Evolutionary conservation across 2,113 vertebrate species (phyloP).

Genomic region (Syngnathus typhle): DNA sequence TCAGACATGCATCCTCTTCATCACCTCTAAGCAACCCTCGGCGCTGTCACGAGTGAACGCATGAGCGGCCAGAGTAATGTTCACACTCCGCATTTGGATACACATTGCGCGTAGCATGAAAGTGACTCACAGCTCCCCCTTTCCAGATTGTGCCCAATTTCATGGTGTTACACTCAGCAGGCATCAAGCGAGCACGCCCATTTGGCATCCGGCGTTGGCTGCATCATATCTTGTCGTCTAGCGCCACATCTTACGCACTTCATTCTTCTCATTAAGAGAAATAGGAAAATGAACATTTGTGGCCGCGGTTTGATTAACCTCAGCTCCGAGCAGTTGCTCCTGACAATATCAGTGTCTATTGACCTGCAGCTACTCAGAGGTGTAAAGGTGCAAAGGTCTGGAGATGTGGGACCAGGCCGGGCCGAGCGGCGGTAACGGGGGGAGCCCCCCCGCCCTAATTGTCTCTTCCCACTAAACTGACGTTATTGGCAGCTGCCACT

Average conservation of each 20-base stretch:
- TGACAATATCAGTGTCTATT: conserved; percentile 78
- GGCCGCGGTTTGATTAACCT: conserved; percentile 68
- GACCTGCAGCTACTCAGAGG: conserved; percentile 77
- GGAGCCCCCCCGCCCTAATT: conserved; percentile 68
- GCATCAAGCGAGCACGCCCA: conserved; percentile 58
- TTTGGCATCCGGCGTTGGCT: conserved; percentile 32
- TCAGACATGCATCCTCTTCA: conserved; percentile 36
- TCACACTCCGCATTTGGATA: conserved; percentile 59
- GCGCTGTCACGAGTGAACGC: conserved; percentile 61
- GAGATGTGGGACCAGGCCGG: conserved; percentile 63
- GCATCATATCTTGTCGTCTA: background rate
- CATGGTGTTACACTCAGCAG: conserved; percentile 59
- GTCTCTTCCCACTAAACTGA: conserved; percentile 76
- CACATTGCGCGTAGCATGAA: conserved; percentile 64
- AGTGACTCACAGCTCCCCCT: conserved; percentile 64
- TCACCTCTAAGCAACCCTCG: conserved; percentile 57
- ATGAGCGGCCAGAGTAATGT: conserved; percentile 56
- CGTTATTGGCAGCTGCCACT: conserved; percentile 88
- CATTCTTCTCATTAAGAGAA: background rate
- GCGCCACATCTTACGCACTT: background rate
- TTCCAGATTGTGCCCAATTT: conserved; percentile 69
- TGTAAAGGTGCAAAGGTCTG: conserved; percentile 77
- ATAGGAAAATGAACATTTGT: conserved; percentile 41
- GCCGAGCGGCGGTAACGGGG: conserved; percentile 59
- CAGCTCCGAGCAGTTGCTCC: conserved; percentile 53